A percentile compares a stretch with the other conserved stretches of the same genome.
These are phyloP conservation scores for Asbolus verrucosus DNA, from an alignment of 1,140 invertebrate species.

Conservation along the genomic window DNA sequence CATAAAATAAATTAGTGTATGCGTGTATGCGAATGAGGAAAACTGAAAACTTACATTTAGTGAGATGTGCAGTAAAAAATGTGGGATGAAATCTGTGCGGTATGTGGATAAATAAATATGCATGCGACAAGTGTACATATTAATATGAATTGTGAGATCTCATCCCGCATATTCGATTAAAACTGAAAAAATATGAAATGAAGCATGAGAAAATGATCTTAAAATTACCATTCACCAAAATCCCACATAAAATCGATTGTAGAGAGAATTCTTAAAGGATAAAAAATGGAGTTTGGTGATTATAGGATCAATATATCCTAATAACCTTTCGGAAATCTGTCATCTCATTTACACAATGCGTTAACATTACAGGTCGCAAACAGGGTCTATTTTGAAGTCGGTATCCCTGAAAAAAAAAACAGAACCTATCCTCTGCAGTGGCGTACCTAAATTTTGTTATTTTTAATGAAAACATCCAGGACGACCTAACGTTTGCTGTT, in stretches of 20 bases:
- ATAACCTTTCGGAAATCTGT: constrained; percentile 53
- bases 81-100: not conserved
- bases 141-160: too few relatives aligned
- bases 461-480: constrained; percentile 12
- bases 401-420: constrained; percentile 60
- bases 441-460: constrained; percentile 40
- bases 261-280: constrained; percentile 62
- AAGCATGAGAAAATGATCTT: constrained; percentile 39
- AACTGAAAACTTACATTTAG: constrained; percentile 14
- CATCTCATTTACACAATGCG: constrained; percentile 57
- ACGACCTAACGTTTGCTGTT: constrained; percentile 13
- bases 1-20: constrained; percentile 20
- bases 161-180: constrained; percentile 9
- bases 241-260: constrained; percentile 51
- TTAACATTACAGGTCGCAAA: constrained; percentile 60
- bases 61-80: constrained; percentile 5
- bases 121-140: too few relatives aligned
- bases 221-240: constrained; percentile 49
- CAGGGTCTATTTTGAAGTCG: constrained; percentile 54
- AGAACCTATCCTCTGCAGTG: constrained; percentile 40
- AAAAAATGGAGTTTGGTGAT: constrained; percentile 49
- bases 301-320: constrained; percentile 53
- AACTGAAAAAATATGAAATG: constrained; percentile 6
- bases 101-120: too few relatives aligned
- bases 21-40: constrained; percentile 21